phyloP scores from a whole-genome alignment of 2,888 invertebrate species.

The Seira musarum region DNA sequence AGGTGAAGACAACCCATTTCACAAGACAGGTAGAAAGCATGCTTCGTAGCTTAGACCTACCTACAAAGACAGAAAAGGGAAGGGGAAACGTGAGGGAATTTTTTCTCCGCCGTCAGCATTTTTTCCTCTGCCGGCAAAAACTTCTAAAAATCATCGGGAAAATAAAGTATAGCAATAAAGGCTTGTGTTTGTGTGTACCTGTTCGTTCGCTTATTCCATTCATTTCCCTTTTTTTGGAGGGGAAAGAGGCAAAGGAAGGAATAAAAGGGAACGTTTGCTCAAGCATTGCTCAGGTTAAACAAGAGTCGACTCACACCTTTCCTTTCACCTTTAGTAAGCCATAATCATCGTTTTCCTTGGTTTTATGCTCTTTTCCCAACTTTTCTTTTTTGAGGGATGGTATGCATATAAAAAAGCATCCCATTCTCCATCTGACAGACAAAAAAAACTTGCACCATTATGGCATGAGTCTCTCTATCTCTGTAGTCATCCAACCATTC shows the following conservation, averaged over 20 bases:
- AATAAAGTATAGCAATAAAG: too few species aligned
- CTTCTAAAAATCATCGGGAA: too few species aligned
- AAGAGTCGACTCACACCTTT: too few species aligned
- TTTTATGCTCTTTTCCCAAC: constrained; percentile 27
- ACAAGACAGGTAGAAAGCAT: too few species aligned
- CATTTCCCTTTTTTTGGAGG: constrained; percentile 30
- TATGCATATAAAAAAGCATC: constrained; percentile 43
- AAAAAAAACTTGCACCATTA: constrained; percentile 23
- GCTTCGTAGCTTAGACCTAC: too few species aligned
- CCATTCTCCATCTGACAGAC: constrained; percentile 38
- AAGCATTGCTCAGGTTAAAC: too few species aligned
- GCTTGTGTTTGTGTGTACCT: too few species aligned
- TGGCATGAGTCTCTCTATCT: not conserved
- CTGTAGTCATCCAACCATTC: constrained; percentile 53
- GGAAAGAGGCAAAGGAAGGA: not conserved
- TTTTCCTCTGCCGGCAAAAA: not conserved
- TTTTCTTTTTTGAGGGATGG: constrained; percentile 37
- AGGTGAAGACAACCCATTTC: constrained; percentile 49
- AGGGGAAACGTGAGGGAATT: not conserved
- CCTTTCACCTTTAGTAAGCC: too few species aligned
- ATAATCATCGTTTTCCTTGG: constrained; percentile 38
- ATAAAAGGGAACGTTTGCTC: too few species aligned
- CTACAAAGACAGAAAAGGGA: not conserved
- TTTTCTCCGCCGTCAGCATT: not conserved
- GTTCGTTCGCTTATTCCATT: constrained; percentile 29